Evolutionary conservation across 2,888 invertebrate species (phyloP).

Genomic region (Athripsodes cinereus): DNA sequence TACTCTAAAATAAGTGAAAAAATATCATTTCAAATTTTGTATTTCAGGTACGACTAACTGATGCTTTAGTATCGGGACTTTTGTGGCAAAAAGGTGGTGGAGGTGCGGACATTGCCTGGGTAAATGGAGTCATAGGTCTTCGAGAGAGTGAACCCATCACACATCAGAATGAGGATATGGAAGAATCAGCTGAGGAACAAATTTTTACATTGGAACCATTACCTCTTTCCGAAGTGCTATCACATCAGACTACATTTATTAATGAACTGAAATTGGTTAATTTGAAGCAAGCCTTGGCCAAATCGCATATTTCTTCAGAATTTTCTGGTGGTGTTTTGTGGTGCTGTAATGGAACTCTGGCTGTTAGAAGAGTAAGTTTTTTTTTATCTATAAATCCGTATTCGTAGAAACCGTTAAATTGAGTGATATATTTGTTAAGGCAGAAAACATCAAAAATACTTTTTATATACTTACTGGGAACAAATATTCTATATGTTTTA

Average conservation of each 20-base stretch:
- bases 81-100: slow-evolving; percentile 77
- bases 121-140: slow-evolving; percentile 71
- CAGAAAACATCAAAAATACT: too few relatives aligned
- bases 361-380: slow-evolving; percentile 67
- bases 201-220: slow-evolving; percentile 66
- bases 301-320: slow-evolving; percentile 74
- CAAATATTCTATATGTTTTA: too few relatives aligned
- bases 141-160: slow-evolving; percentile 51
- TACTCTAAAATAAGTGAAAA: too few relatives aligned
- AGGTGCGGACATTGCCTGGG: slow-evolving; percentile 94
- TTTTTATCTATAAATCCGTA: too few relatives aligned
- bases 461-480: too few relatives aligned
- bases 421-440: too few relatives aligned
- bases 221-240: slow-evolving; percentile 47
- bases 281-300: slow-evolving; percentile 73
- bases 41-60: slow-evolving; percentile 78
- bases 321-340: slow-evolving; percentile 88
- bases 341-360: slow-evolving; percentile 88
- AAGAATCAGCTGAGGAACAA: slow-evolving; percentile 45
- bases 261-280: slow-evolving; percentile 92
- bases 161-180: slow-evolving; percentile 36
- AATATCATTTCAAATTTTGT: too few relatives aligned
- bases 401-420: too few relatives aligned
- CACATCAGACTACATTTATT: slow-evolving; percentile 82
- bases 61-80: slow-evolving; percentile 81